These are phyloP conservation scores for Drosophila orosa DNA, from an alignment of 1,140 invertebrate genomes.

Conservation along the genomic window DNA sequence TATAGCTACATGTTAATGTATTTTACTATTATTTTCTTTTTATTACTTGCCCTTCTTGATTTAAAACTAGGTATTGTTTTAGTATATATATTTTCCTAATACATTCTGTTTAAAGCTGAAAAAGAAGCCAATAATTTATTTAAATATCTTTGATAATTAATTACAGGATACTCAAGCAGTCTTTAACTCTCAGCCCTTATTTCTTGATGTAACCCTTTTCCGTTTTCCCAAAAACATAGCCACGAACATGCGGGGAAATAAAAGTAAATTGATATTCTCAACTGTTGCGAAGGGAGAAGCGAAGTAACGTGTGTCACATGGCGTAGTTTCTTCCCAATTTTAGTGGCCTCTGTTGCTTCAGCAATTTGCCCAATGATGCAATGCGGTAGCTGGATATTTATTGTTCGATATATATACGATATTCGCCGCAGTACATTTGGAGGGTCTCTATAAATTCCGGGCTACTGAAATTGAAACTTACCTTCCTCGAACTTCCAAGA, in stretches of 20 bases:
- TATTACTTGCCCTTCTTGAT: too few species aligned
- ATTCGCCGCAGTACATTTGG: not conserved
- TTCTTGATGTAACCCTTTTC: conserved; percentile 12
- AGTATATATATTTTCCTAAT: too few species aligned
- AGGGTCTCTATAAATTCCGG: not conserved
- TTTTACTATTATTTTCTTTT: too few species aligned
- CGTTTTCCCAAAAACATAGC: conserved; percentile 30
- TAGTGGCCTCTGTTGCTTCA: conserved; percentile 39
- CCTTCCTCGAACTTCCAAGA: not conserved
- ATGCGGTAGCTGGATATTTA: conserved; percentile 69
- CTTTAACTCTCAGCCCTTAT: too few species aligned
- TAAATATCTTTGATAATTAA: not conserved
- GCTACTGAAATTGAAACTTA: not conserved
- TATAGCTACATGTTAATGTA: too few species aligned
- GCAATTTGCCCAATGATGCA: conserved; percentile 74
- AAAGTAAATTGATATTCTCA: conserved; percentile 79
- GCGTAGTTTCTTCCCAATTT: conserved; percentile 33
- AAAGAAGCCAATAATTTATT: too few species aligned
- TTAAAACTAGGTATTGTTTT: too few species aligned
- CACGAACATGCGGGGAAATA: conserved; percentile 56
- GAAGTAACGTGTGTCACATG: conserved; percentile 32
- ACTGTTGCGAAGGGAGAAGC: conserved; percentile 40
- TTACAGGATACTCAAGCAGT: not conserved
- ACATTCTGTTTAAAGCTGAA: too few species aligned
- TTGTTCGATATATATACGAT: conserved; percentile 37